Percentiles rank a stretch among this genome's conserved stretches.
phyloP scores from a whole-genome alignment of 2,797 vertebrate species.

The Sebastes iracundus region DNA sequence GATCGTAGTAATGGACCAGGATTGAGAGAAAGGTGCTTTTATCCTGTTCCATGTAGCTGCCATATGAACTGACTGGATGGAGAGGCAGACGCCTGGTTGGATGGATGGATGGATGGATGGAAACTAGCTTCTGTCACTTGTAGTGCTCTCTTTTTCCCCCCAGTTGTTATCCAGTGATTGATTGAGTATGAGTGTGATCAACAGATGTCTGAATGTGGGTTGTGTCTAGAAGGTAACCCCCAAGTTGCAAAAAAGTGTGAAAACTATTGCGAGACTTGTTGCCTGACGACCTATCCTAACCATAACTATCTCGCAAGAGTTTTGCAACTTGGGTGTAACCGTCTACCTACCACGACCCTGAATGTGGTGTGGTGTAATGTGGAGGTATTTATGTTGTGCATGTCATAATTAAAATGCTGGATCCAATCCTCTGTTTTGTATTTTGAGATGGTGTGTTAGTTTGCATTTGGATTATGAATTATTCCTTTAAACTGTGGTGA shows the following conservation, averaged over 20 bases:
- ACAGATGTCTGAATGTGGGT: neutral
- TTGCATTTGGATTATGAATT: neutral
- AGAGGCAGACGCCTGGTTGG: neutral
- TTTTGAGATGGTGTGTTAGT: neutral
- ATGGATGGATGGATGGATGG: neutral
- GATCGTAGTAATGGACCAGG: constrained; percentile 36
- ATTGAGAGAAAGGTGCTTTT: constrained; percentile 38
- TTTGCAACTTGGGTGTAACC: no score
- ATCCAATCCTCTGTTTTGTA: neutral
- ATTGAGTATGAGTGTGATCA: neutral
- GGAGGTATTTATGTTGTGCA: neutral
- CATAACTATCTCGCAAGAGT: no score
- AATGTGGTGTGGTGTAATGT: neutral
- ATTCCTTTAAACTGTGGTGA: neutral
- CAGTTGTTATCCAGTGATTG: neutral
- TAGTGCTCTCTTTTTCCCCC: neutral
- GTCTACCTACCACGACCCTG: neutral
- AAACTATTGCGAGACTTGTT: no score
- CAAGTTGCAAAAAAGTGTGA: no score
- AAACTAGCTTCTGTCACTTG: constrained; percentile 3
- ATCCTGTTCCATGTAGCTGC: constrained; percentile 32
- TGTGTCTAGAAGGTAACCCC: no score
- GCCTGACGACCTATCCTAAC: no score
- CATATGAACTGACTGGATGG: constrained; percentile 5
- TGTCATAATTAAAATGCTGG: neutral